Base-by-base conservation (phyloP, 2,888 invertebrate species). In the Dendrolimus pini region DNA sequence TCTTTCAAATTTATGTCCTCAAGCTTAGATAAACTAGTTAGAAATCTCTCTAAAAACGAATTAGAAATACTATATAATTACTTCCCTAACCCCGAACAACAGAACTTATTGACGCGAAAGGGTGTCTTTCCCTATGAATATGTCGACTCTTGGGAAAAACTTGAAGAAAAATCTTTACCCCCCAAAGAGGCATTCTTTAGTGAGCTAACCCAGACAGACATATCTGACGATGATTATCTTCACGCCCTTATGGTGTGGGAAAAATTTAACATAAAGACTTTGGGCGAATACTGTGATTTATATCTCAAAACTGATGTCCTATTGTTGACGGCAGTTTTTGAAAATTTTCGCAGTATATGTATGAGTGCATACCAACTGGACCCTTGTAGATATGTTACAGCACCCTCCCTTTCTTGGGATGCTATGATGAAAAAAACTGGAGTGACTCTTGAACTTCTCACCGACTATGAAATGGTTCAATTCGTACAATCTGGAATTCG, bases 271-370 rank as follows among this genome's bases (percentile, higher is more conserved):
- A 65, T 69, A 58, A 55, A 60, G 41, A 67, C 60, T 41, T 61
- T 79, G 55, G 58, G 59, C 6, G 68, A 77, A 54, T 77, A 79
- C 60, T 67, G 66, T 6, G 67, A 76, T 60, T 57, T 74, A 14
- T 78, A 77, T 62, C 61, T 70, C 13, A 71, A 74, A 66, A 69
- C 68, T 18, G 72, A 75, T 57, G 74, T 75, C 6, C 55, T 74
- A 56, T 47, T 78, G 7, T 58, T 80, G 47, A 64, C 65, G 30
- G 76, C 79, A 58, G 60, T 76, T 13, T 75, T 78, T 62, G 74
- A 78, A 71, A 75, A 75, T 58, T 76, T 76, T 59, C 61, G 77
- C 56, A 55, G 62, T 14, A n/a, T 71, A 2, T 74, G 74, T 61
- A 54, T 71, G 8, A 53, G 55, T n/a, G 64, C 66, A 7, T 76